Percentiles rank a stretch among this genome's conserved stretches.
phyloP scores from a whole-genome alignment of 2,113 vertebrate species.

The Rhea americana region DNA sequence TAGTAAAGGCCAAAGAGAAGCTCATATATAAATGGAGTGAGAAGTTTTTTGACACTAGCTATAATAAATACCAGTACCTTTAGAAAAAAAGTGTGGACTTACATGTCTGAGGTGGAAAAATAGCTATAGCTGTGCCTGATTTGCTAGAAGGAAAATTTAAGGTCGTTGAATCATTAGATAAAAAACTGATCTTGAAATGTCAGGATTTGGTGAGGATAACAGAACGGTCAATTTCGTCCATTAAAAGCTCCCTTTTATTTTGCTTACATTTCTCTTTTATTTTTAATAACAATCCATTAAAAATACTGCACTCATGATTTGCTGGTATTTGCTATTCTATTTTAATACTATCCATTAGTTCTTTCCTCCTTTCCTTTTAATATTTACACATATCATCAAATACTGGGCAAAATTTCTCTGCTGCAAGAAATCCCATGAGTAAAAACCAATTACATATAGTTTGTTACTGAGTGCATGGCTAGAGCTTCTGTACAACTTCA shows the following conservation, averaged over 20 bases:
- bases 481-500: background rate
- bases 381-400: constrained; percentile 52
- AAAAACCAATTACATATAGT: background rate
- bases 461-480: background rate
- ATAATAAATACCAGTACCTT: constrained; percentile 39
- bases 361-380: constrained; percentile 10
- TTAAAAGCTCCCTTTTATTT: constrained; percentile 36
- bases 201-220: constrained; percentile 1
- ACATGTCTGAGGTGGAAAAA: constrained; percentile 13
- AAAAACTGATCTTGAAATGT: constrained; percentile 48
- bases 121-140: background rate
- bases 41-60: constrained; percentile 12
- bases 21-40: constrained; percentile 16
- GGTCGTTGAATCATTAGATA: constrained; percentile 2
- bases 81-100: background rate
- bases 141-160: constrained; percentile 16
- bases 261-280: background rate
- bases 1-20: constrained; percentile 45
- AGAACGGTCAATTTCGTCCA: constrained; percentile 11
- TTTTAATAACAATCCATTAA: constrained; percentile 32
- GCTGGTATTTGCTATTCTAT: constrained; percentile 10
- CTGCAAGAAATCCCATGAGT: background rate
- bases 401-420: background rate
- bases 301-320: background rate
- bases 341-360: constrained; percentile 16